Percentiles rank a stretch among this genome's conserved stretches.
Conservation (phyloP, 2,113 vertebrate species). For the Chaetodon auriga region DNA sequence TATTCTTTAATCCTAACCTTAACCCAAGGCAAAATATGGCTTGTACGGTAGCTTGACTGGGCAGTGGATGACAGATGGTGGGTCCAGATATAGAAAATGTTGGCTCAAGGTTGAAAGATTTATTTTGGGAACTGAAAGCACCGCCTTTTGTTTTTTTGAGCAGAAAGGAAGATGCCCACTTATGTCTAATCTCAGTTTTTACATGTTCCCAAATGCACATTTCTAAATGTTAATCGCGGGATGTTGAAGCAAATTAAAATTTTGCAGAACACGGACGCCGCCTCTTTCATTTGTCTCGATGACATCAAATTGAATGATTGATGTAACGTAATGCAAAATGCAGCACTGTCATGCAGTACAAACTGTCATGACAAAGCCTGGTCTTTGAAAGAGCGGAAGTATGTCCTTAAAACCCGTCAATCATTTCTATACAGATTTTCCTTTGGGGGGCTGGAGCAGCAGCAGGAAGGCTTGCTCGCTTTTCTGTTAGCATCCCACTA, state of each 20-base stretch:
- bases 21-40: not conserved
- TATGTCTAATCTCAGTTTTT: not conserved
- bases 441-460: not conserved
- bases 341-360: not conserved
- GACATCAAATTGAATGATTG: not conserved
- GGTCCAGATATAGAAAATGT: slow-evolving; percentile 23
- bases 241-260: not conserved
- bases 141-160: not conserved
- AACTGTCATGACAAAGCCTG: not conserved
- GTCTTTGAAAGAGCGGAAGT: not conserved
- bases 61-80: slow-evolving; percentile 18
- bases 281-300: not conserved
- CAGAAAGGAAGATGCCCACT: not conserved
- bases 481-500: not conserved
- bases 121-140: slow-evolving; percentile 16
- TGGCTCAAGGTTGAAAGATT: slow-evolving; percentile 14
- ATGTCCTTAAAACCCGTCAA: not conserved
- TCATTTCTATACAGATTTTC: not conserved
- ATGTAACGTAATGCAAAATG: not conserved
- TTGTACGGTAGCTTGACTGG: not conserved
- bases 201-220: not conserved
- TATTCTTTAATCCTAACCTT: not conserved
- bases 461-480: not conserved
- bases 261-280: not conserved
- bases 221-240: not conserved